Evolutionary conservation across 2,888 invertebrate genomes (phyloP), one percentile per base, ranked within the genome.

Genomic region (Cabera pusaria): DNA sequence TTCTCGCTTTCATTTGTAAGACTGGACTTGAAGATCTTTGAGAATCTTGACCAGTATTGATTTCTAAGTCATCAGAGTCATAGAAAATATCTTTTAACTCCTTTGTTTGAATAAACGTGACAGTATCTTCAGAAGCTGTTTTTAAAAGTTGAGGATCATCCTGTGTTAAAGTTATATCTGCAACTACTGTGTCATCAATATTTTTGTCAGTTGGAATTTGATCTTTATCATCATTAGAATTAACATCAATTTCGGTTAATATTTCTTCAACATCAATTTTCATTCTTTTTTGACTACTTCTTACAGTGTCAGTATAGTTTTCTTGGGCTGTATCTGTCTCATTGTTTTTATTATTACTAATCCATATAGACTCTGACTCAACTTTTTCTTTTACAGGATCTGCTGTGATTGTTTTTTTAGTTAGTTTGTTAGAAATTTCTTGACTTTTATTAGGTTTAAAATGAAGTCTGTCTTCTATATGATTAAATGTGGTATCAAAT

Each of bases 401-500:
- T n/a, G n/a, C n/a, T n/a, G n/a, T n/a, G n/a, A n/a, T n/a, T n/a
- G n/a, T n/a, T n/a, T n/a, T n/a, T n/a, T n/a, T n/a, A n/a, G n/a
- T n/a, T n/a, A n/a, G n/a, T n/a, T n/a, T n/a, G n/a, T n/a, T n/a
- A n/a, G n/a, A n/a, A n/a, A n/a, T n/a, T n/a, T n/a, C n/a, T n/a
- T n/a, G n/a, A n/a, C n/a, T n/a, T n/a, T n/a, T n/a, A n/a, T n/a
- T n/a, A n/a, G n/a, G n/a, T n/a, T n/a, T n/a, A n/a, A n/a, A n/a
- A n/a, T n/a, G n/a, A n/a, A n/a, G n/a, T 17, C 18, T 25, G 2
- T 23, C 20, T n/a, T 27, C 35, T 5, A 7, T 21, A 4, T 45
- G 44, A 23, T 19, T 6, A 7, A 77, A 75, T 16, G 61, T 49
- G 3, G 36, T 64, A 2, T 83, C 63, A 63, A 83, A 80, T 45